Evolutionary conservation across 2,797 vertebrate species (phyloP).

Genomic region (Phaenicophaeus curvirostris): DNA sequence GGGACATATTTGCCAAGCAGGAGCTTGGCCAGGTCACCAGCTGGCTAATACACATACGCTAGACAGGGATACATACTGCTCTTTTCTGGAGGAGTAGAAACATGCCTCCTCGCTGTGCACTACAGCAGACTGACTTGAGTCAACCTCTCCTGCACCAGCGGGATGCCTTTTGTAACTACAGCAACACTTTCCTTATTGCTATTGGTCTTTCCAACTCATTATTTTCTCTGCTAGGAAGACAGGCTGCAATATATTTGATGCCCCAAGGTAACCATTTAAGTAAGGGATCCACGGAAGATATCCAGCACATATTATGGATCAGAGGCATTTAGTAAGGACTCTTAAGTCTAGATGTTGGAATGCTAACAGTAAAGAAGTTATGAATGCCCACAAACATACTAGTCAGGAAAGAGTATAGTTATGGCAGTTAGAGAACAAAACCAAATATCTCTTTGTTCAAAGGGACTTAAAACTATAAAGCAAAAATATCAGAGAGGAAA

Average conservation of each 20-base stretch:
- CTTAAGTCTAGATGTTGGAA: neutral
- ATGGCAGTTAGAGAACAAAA: neutral
- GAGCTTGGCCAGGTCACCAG: neutral
- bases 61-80: neutral
- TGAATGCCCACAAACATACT: neutral
- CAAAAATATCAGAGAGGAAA: slow-evolving; percentile 25
- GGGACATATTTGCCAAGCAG: neutral
- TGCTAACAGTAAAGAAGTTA: neutral
- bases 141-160: neutral
- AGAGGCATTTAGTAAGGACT: neutral
- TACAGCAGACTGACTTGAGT: neutral
- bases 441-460: neutral
- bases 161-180: neutral
- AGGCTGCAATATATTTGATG: neutral
- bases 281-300: neutral
- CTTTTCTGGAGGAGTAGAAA: neutral
- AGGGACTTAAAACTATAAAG: slow-evolving; percentile 2
- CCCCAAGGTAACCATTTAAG: neutral
- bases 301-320: neutral
- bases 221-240: neutral
- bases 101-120: neutral
- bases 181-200: neutral
- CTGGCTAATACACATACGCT: neutral
- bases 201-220: neutral
- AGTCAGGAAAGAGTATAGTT: neutral